Base-by-base conservation (phyloP, 2,888 invertebrate species). In the Diarsia rubi region DNA sequence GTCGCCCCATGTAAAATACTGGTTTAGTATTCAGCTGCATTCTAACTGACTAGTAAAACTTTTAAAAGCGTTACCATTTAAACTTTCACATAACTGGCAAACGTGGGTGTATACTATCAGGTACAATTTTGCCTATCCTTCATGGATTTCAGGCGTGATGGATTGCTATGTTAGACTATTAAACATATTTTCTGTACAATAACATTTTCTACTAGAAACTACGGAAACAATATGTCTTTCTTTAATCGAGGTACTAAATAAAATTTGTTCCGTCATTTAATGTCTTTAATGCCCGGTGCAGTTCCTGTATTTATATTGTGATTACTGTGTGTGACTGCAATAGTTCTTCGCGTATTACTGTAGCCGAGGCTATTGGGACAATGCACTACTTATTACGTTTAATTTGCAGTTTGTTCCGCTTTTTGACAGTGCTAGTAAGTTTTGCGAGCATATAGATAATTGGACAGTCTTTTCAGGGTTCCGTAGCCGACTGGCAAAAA, bases 331-430 rank as follows among this genome's bases (percentile, higher is more conserved):
- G 67, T 59, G 49, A 42, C 63, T 62, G 24, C 49, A 68, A 79
- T 83, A 76, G 73, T 69, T 80, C 79, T 67, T 69, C n/a, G 44
- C 21, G 68, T 63, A 79, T 76, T 75, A 79, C 63, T 37, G 69
- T 31, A 12, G 21, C 21, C 1, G 14, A 44, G 45, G 52, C 52
- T 57, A 24, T 57, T 3, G 21, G 59, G 31, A 65, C 68, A 62
- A 31, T 65, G 57, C 37, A 37, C 44, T 68, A 73, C 57, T 70
- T 73, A 62, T 47, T 54, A 65, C 68, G 54, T 71, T 83, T 76
- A 70, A 80, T 76, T 76, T 65, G 64, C 64, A 70, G 69, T 80
- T 80, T 65, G 44, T 70, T 74, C 54, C 9, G 47, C 44, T 52
- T 63, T 27, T 37, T 63, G 42, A 37, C 69, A 64, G 62, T 14